phyloP scores from a whole-genome alignment of 2,113 vertebrate genomes.

The Nycticryphes semicollaris region DNA sequence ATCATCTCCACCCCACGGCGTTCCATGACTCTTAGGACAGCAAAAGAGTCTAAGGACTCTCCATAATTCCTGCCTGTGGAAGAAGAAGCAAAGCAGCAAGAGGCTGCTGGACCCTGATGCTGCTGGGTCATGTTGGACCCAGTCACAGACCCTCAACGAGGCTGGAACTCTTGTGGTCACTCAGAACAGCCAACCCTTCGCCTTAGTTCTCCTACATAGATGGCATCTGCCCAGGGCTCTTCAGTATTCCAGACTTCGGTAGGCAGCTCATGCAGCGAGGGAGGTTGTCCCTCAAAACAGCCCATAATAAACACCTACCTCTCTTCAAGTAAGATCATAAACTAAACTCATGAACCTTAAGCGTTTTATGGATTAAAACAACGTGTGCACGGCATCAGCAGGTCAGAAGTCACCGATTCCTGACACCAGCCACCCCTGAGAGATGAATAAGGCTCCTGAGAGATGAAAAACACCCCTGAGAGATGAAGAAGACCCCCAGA shows the following conservation, averaged over 20 bases:
- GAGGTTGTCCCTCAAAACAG: background rate
- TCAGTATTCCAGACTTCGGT: background rate
- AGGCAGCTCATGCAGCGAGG: background rate
- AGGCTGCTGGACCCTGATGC: background rate
- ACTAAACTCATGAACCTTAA: background rate
- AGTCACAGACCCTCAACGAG: background rate
- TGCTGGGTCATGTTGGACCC: background rate
- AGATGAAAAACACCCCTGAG: background rate
- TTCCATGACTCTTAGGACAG: background rate
- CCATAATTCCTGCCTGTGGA: background rate
- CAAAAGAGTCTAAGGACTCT: background rate
- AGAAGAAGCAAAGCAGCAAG: background rate
- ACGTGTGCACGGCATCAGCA: rapidly evolving
- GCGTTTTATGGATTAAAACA: background rate
- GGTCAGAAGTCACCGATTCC: background rate
- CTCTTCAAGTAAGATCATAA: background rate
- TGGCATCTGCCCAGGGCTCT: rapidly evolving
- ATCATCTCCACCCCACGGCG: rapidly evolving
- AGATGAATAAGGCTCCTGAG: background rate
- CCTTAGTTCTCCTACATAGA: rapidly evolving
- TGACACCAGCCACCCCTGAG: background rate
- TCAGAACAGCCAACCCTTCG: background rate
- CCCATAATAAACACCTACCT: background rate
- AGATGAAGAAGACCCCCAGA: background rate
- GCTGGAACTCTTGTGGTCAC: background rate